These are phyloP conservation scores for Trichosurus vulpecula DNA, from an alignment of 2,797 vertebrate species.

Conservation along the genomic window DNA sequence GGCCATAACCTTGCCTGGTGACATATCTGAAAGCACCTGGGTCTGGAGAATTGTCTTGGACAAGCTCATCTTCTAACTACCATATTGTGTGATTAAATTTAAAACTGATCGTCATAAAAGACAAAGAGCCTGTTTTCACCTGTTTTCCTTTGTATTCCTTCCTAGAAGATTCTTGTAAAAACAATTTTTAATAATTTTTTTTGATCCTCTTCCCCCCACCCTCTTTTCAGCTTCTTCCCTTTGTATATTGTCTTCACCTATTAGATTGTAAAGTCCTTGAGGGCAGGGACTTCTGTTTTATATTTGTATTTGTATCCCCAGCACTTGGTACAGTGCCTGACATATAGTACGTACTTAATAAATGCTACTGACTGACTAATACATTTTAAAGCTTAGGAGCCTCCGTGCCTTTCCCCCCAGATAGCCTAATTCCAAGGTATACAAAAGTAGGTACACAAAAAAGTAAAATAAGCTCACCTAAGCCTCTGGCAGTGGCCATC, in stretches of 20 bases:
- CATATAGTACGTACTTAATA: not conserved
- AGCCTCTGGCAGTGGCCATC: not conserved
- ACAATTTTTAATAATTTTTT: not conserved
- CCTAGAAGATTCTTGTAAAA: slow-evolving; percentile 69
- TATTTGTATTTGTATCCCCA: not conserved
- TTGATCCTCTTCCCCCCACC: not conserved
- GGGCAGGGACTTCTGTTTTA: not conserved
- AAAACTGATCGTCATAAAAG: slow-evolving; percentile 44
- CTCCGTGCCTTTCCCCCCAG: not conserved
- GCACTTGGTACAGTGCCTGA: not conserved
- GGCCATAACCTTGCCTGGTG: slow-evolving; percentile 74
- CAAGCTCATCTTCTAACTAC: slow-evolving; percentile 55
- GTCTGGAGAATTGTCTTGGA: slow-evolving; percentile 70
- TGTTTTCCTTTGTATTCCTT: slow-evolving; percentile 24
- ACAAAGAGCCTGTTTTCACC: not conserved
- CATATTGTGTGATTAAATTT: not conserved
- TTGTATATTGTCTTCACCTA: not conserved
- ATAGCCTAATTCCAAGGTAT: not conserved
- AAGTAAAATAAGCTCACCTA: not conserved
- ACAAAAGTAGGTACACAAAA: not conserved
- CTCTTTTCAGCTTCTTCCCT: not conserved
- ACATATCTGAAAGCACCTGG: slow-evolving; percentile 79
- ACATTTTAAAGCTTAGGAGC: not conserved
- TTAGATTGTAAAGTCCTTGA: not conserved
- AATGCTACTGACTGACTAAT: not conserved